Evolutionary conservation across 2,113 vertebrate genomes (phyloP), one percentile per base, ranked within the genome.

Genomic region (Conger conger): DNA sequence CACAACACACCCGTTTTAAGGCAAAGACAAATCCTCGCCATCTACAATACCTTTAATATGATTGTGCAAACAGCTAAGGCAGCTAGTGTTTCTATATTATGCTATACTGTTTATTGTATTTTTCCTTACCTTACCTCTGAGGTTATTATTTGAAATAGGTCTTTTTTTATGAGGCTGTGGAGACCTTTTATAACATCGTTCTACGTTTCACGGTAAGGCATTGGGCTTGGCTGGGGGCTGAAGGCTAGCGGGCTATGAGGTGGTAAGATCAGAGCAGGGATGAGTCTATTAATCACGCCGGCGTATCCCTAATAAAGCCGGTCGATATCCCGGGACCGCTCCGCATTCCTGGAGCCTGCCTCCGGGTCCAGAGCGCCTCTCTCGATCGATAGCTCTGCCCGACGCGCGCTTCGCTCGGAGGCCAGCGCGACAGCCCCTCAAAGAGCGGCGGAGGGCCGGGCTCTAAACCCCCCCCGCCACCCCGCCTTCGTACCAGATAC

Each of bases 101-200:
- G n/a, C n/a, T n/a, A n/a, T n/a, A 86, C 20, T 60, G 86, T 88
- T 89, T 79, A 60, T 60, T 60, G n/a, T 57, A 57, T 57, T 57
- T 57, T 15, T 57, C 18, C 17, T 57, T 1, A n/a, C n/a, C 53
- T 57, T 15, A 7, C 13, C 83, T 83, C 77, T 87, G 54, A 91
- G 85, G 88, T 88, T 87, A 23, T 84, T 87, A 78, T 87, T 83
- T 60, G 17, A 23, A 9, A 33, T 73, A 40, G n/a, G n/a, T 76
- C 23, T 42, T 20, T 79, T 78, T 77, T 79, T 54, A 33, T 30
- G 42, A 42, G 83, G 45, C 8, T 37, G 84, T n/a, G 7, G 18
- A 87, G 90, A 92, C 91, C 90, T 93, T 92, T 91, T 88, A 86
- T 89, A 89, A 92, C 90, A 92, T 91, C 90, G 87, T 8, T 50